These are phyloP conservation scores for Patiria pectinifera DNA, from an alignment of 53 echinoderm and acorn worm genomes.

Conservation along the genomic window DNA sequence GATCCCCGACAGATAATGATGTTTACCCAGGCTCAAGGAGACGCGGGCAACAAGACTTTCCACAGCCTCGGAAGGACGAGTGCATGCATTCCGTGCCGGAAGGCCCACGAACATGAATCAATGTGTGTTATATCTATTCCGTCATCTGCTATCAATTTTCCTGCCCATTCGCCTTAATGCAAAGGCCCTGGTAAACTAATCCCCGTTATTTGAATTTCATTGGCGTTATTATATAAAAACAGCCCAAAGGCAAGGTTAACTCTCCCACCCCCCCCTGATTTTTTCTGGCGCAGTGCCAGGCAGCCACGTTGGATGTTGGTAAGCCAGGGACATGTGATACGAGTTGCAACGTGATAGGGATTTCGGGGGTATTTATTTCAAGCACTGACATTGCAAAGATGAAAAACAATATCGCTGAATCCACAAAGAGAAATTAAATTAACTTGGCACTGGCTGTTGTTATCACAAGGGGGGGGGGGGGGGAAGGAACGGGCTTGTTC, in stretches of 20 bases:
- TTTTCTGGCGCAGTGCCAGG: conserved; percentile 34
- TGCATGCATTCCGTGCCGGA: conserved; percentile 20
- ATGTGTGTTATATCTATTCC: conserved; percentile 32
- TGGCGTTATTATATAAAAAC: conserved; percentile 54
- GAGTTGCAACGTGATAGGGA: conserved; percentile 16
- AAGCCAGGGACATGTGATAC: neutral
- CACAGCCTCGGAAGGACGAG: neutral
- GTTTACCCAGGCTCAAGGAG: conserved; percentile 18
- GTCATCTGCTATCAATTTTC: conserved; percentile 57
- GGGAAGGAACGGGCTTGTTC: neutral
- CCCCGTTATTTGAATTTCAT: conserved; percentile 33
- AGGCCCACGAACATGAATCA: conserved; percentile 37
- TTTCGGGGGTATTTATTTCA: conserved; percentile 46
- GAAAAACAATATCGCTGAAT: conserved; percentile 30
- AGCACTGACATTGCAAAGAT: conserved; percentile 46
- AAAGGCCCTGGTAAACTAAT: conserved; percentile 2
- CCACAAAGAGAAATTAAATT: conserved; percentile 36
- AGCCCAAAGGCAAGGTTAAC: conserved; percentile 6
- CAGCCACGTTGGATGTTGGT: conserved; percentile 1
- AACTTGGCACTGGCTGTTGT: conserved; percentile 26
- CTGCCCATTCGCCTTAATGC: neutral
- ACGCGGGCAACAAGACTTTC: neutral
- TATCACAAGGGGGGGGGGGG: neutral
- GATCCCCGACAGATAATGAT: conserved; percentile 13
- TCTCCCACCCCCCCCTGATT: neutral